Conservation (phyloP, 2,113 vertebrate genomes). For the Mustela nigripes region DNA sequence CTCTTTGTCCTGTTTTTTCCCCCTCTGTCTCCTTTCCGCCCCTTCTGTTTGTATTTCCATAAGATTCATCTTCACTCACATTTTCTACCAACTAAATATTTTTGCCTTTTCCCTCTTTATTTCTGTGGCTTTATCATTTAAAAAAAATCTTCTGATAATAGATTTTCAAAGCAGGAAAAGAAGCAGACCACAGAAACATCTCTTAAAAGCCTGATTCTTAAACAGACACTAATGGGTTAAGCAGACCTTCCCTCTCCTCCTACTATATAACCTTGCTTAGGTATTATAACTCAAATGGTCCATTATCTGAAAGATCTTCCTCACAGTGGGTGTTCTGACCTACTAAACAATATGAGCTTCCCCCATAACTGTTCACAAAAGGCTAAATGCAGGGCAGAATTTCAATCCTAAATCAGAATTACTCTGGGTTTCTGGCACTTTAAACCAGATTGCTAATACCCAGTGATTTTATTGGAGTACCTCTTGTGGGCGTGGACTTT, state of each 20-base stretch:
- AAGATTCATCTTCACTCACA: neutral
- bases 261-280: neutral
- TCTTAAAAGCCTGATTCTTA: neutral
- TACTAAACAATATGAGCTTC: constrained; percentile 12
- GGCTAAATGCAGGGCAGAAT: constrained; percentile 52
- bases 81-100: neutral
- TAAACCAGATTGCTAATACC: constrained; percentile 75
- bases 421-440: constrained; percentile 63
- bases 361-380: neutral
- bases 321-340: constrained; percentile 18
- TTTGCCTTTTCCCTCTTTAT: neutral
- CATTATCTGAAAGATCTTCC: neutral
- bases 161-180: constrained; percentile 26
- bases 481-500: constrained; percentile 53
- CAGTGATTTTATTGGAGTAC: constrained; percentile 73
- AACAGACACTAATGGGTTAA: neutral
- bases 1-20: neutral
- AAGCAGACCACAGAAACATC: constrained; percentile 3
- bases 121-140: neutral
- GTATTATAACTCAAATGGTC: neutral
- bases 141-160: neutral
- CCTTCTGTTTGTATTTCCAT: neutral
- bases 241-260: neutral
- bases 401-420: constrained; percentile 50
- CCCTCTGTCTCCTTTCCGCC: neutral